Evolutionary conservation across 1,140 invertebrate species (phyloP), one percentile per base, ranked within the genome.

Genomic region (Amyelois transitella): DNA sequence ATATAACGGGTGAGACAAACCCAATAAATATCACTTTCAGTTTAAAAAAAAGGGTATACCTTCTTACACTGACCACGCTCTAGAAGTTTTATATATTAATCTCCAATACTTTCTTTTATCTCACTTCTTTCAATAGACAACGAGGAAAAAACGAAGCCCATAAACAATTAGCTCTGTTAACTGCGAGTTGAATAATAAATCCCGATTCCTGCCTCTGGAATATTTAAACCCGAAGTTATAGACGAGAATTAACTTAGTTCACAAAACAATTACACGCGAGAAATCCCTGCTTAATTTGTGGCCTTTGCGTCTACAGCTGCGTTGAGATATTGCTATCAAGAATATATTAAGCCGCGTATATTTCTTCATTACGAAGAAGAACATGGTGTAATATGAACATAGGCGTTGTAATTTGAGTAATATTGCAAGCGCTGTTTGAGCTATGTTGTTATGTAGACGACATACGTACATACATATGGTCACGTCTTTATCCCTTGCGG

Each of bases 171-270:
- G 25, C 19, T 45, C 17, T 18, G 18, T 19, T 45, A 5, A 19
- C 43, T 19, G 18, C 18, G 2, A 19, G 12, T 45, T 45, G 43
- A 45, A 45, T 45, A 19, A 45, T 17, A 19, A 6, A 45, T 45
- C 19, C 43, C 8, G 8, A 19, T 19, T 17, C 43, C 43, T 45
- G 18, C 43, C 18, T 19, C 19, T 1, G 1, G 18, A 48, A 21
- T 45, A 45, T 21, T 21, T 48, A 48, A 19, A 48, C 43, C 25
- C 25, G n/a, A 38, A 8, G 32, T 14, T 6, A 32, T 45, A 20
- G 5, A 48, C 18, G 20, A 6, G 12, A 48, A 48, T 56, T 56
- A 56, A 58, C 50, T 52, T 14, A 57, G 49, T 51, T 58, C 50
- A 48, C 18, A 24, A 22, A 52, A 58, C 50, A 51, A 52, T 58